Conservation (phyloP, 2,888 invertebrate genomes). For the Leucophora obtusa region DNA sequence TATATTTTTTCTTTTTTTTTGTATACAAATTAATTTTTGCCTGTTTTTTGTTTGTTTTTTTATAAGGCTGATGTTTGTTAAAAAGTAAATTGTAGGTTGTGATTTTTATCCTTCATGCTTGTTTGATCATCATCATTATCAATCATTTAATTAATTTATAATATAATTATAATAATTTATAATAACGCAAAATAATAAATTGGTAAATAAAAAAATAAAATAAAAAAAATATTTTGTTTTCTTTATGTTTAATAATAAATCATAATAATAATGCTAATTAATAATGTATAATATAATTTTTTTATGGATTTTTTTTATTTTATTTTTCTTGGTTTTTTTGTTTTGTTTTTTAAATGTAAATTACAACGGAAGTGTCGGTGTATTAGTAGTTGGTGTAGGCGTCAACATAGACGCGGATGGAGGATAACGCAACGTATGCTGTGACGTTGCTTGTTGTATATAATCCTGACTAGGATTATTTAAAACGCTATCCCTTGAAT, state of each 20-base stretch:
- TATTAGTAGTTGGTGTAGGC: constrained; percentile 80
- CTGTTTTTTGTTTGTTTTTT: constrained; percentile 26
- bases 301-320: constrained; percentile 54
- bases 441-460: constrained; percentile 79
- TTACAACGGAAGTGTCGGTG: constrained; percentile 80
- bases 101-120: constrained; percentile 43
- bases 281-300: constrained; percentile 61
- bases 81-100: constrained; percentile 59
- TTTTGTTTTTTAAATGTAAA: constrained; percentile 68
- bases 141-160: constrained; percentile 63
- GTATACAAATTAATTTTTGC: constrained; percentile 8
- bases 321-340: constrained; percentile 45
- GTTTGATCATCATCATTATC: constrained; percentile 54
- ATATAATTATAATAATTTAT: constrained; percentile 77
- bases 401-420: constrained; percentile 80
- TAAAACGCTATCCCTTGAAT: constrained; percentile 81
- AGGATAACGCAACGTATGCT: constrained; percentile 80
- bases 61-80: constrained; percentile 52
- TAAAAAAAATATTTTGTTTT: constrained; percentile 57
- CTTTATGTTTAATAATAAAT: constrained; percentile 60
- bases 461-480: constrained; percentile 81
- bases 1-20: constrained; percentile 48
- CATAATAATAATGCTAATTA: constrained; percentile 65
- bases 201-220: constrained; percentile 69
- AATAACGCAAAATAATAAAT: constrained; percentile 77